phyloP scores from a whole-genome alignment of 2,797 vertebrate species.

The Lepilemur ruficaudatus region DNA sequence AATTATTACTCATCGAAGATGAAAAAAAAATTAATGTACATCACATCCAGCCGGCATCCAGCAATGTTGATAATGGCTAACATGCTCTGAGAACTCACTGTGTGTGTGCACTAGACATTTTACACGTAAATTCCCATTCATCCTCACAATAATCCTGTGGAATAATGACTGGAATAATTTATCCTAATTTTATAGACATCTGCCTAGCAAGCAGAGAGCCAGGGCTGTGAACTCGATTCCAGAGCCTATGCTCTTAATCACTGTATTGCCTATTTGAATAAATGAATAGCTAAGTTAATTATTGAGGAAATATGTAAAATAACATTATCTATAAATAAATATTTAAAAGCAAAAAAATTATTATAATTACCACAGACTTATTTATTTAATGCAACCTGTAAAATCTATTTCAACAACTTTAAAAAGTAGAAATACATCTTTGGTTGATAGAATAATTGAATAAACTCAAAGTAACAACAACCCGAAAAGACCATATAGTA shows the following conservation, averaged over 20 bases:
- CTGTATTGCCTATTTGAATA: neutral
- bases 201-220: neutral
- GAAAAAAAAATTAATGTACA: neutral
- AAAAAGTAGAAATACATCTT: neutral
- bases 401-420: neutral
- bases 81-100: neutral
- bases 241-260: neutral
- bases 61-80: neutral
- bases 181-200: neutral
- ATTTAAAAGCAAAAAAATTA: neutral
- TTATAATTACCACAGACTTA: neutral
- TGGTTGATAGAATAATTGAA: neutral
- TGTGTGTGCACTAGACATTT: neutral
- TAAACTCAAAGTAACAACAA: neutral
- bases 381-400: neutral
- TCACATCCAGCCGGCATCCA: neutral
- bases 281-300: neutral
- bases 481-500: neutral
- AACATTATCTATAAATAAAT: neutral
- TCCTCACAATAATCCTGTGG: neutral
- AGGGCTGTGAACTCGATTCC: neutral
- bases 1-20: constrained; percentile 29
- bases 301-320: neutral
- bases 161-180: neutral
- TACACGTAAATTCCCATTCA: neutral